Evolutionary conservation across 2,797 vertebrate genomes (phyloP), one percentile per base, ranked within the genome.

Genomic region (Myoxocephalus aenaeus): DNA sequence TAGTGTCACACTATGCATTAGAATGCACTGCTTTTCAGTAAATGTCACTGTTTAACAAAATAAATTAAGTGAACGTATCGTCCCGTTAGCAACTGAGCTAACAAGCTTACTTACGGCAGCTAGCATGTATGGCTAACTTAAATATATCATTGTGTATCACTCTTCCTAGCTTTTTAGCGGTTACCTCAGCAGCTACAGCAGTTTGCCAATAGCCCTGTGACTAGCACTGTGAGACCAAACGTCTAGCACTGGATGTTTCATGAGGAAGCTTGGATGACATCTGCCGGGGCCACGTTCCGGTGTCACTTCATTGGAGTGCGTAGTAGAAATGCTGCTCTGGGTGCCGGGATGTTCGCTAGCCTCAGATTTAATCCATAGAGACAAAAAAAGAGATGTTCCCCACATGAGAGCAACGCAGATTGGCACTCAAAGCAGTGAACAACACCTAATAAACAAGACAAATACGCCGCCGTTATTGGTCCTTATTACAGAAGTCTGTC

Each of bases 401-500:
- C 32, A 54, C 51, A 42, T 13, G 27, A 53, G 44, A 59, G 46
- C 13, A 69, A 50, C 54, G n/a, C 15, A 65, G 54, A 61, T 25
- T 4, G 18, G 14, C 32, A 44, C 42, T 64, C 15, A 32, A 73
- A 80, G 27, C 51, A 9, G 15, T 46, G 29, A 70, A 63, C 42
- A 56, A 40, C 65, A 64, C 48, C 18, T 22, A 75, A 77, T 73
- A 65, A 79, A 77, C 63, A 73, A 70, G 65, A 78, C 38, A 74
- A 82, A 79, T 76, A 65, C 61, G 20, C 38, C 54, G 54, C 22
- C 10, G 1, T 73, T 69, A 67, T 50, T 78, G 70, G 62, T 50
- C 25, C 48, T 66, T 71, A 70, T 69, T 58, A 44, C 14, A 44
- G 20, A 73, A 63, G 18, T n/a, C 18, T 65, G 58, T 54, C 63